Evolutionary conservation across 2,113 vertebrate species (phyloP).

Genomic region (Colius striatus): DNA sequence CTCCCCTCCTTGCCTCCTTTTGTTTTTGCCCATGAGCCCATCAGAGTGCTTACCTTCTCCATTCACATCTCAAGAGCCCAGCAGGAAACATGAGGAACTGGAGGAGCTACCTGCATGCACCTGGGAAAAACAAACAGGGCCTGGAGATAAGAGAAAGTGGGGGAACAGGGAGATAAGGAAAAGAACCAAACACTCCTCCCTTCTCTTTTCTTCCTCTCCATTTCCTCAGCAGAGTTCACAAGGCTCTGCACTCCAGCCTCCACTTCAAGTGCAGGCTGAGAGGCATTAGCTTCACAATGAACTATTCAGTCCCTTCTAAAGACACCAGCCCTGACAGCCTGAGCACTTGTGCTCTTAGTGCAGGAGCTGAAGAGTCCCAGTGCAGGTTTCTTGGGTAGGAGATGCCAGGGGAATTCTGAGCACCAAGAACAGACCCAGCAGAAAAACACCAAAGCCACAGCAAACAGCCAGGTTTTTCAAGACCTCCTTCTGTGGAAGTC

Average conservation of each 20-base stretch:
- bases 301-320: background rate
- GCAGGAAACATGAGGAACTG: background rate
- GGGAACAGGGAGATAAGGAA: background rate
- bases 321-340: background rate
- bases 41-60: background rate
- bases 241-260: background rate
- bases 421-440: background rate
- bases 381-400: background rate
- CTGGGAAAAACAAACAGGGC: conserved; percentile 38
- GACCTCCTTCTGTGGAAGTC: too few relatives aligned
- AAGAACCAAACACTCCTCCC: background rate
- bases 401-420: background rate
- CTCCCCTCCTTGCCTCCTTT: background rate
- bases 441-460: background rate
- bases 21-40: background rate
- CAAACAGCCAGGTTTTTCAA: background rate
- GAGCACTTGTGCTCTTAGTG: rapidly evolving
- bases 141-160: background rate
- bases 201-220: background rate
- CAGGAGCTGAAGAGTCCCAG: background rate
- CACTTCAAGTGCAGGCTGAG: background rate
- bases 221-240: background rate
- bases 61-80: background rate
- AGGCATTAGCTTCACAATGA: background rate
- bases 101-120: background rate